A percentile compares a stretch with the other conserved stretches of the same genome.
Evolutionary conservation across 1,140 invertebrate species (phyloP).

Genomic region (Plodia interpunctella): DNA sequence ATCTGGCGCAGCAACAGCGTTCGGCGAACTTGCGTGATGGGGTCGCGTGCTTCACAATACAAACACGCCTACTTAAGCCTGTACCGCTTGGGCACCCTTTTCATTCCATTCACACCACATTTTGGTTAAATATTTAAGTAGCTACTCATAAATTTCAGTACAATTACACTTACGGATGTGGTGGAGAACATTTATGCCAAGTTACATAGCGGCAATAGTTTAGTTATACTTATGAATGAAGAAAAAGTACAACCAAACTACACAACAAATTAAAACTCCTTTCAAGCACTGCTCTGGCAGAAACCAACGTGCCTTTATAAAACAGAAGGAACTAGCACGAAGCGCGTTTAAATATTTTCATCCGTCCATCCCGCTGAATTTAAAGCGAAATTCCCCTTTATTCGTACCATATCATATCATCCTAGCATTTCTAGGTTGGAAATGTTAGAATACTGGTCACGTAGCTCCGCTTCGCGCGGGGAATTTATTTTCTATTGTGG

Average conservation of each 20-base stretch:
- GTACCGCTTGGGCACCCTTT: background rate
- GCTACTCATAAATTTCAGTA: background rate
- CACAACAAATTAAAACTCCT: background rate
- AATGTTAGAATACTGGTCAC: background rate
- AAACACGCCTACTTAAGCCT: conserved; percentile 1
- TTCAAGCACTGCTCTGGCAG: background rate
- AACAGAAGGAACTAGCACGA: background rate
- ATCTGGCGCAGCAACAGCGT: background rate
- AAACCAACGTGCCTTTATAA: background rate
- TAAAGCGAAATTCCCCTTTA: background rate
- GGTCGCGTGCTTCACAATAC: background rate
- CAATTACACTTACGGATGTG: background rate
- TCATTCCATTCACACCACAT: conserved; percentile 1
- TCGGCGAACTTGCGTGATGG: background rate
- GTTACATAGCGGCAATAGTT: too few relatives aligned
- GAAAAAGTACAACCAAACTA: too few relatives aligned
- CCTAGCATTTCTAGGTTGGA: background rate
- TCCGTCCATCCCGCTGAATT: background rate
- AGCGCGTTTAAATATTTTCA: conserved; percentile 2
- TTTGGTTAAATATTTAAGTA: background rate
- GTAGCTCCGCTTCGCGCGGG: background rate
- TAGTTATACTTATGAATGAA: too few relatives aligned
- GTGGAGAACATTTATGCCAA: background rate
- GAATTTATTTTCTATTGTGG: conserved; percentile 3
- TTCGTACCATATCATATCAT: background rate